A percentile compares a stretch with the other conserved stretches of the same genome.
These are phyloP conservation scores for Lysiphlebus fabarum DNA, from an alignment of 1,140 invertebrate genomes.

Conservation along the genomic window DNA sequence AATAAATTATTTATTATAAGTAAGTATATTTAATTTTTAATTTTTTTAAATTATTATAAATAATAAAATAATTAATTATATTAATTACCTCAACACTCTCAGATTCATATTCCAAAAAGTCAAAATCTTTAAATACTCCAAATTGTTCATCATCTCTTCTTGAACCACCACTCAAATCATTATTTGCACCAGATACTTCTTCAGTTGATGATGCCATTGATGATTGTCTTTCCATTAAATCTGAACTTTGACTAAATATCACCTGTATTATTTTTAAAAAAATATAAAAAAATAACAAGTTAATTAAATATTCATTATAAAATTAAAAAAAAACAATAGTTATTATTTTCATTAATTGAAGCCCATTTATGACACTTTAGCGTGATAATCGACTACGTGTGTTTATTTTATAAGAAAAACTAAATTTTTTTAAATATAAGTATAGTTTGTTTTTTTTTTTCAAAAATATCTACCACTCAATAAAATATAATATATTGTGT, in stretches of 20 bases:
- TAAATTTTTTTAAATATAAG: too few relatives aligned
- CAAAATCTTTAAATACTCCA: slow-evolving; percentile 96
- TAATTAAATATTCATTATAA: too few relatives aligned
- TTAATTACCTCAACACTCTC: slow-evolving; percentile 82
- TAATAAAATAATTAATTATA: not conserved
- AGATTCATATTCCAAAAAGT: slow-evolving; percentile 97
- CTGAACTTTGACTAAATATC: slow-evolving; percentile 96
- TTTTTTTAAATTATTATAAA: too few relatives aligned
- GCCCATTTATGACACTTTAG: slow-evolving; percentile 19
- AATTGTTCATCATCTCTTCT: slow-evolving; percentile 80
- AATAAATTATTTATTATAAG: too few relatives aligned
- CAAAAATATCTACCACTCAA: too few relatives aligned
- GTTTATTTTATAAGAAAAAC: too few relatives aligned
- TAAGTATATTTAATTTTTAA: too few relatives aligned
- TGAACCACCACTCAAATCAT: slow-evolving; percentile 75
- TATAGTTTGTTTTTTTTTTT: too few relatives aligned
- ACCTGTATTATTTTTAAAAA: slow-evolving; percentile 65
- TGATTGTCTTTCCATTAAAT: slow-evolving; percentile 89
- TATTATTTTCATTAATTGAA: not conserved
- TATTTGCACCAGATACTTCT: slow-evolving; percentile 79
- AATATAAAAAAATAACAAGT: not conserved
- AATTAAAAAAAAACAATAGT: not conserved
- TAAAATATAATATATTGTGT: not conserved
- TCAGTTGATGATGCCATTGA: slow-evolving; percentile 92
- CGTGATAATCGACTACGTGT: slow-evolving; percentile 21